phyloP scores from a whole-genome alignment of 2,797 vertebrate species.

The Hozukius guyotensis region DNA sequence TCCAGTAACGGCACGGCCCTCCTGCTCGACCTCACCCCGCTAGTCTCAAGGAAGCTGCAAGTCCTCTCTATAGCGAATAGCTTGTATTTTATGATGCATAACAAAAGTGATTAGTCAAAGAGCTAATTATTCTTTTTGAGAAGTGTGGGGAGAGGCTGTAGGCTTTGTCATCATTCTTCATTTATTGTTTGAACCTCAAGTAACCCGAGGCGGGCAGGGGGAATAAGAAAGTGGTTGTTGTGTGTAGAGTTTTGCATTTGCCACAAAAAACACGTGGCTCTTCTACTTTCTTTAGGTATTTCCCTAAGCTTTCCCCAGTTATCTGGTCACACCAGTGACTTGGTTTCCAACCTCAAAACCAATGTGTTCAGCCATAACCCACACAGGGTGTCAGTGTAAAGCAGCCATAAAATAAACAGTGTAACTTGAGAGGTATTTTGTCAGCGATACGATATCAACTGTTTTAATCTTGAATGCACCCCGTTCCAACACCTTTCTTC shows the following conservation, averaged over 20 bases:
- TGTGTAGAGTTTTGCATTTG: conserved; percentile 17
- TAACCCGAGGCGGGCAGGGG: conserved; percentile 2
- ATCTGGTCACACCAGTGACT: conserved; percentile 15
- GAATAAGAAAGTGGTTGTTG: conserved; percentile 19
- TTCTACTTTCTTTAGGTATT: conserved; percentile 28
- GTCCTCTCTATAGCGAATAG: conserved; percentile 9
- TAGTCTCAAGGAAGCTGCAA: neutral
- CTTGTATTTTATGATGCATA: conserved; percentile 41
- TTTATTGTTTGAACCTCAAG: conserved; percentile 37
- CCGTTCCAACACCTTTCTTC: neutral
- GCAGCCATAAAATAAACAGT: conserved; percentile 37
- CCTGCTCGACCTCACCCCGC: neutral
- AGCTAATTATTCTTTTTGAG: conserved; percentile 48
- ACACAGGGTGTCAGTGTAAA: conserved; percentile 9
- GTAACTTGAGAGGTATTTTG: conserved; percentile 21
- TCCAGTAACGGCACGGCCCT: conserved; percentile 6
- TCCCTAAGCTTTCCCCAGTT: neutral
- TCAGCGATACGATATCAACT: neutral
- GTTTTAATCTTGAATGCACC: conserved; percentile 20
- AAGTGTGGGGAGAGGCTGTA: conserved; percentile 16
- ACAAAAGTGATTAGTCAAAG: conserved; percentile 48
- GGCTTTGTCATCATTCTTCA: conserved; percentile 32
- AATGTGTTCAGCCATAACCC: conserved; percentile 24
- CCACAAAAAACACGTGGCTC: conserved; percentile 25
- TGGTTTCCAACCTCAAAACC: conserved; percentile 17